Percentiles rank a stretch among this genome's conserved stretches.
phyloP scores from a whole-genome alignment of 1,140 invertebrate species.

The Paramacrobiotus metropolitanus region DNA sequence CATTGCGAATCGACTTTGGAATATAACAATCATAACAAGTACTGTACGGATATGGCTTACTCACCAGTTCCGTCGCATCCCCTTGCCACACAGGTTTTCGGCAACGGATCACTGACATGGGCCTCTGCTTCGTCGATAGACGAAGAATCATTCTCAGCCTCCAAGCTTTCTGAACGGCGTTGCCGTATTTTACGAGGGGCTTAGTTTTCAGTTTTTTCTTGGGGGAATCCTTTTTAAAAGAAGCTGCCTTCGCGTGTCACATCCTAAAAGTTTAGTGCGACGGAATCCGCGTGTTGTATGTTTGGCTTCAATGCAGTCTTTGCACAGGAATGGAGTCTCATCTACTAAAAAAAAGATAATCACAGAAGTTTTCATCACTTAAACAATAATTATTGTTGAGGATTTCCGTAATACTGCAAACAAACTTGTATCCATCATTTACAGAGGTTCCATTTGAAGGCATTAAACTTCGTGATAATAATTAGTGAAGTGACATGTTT shows the following conservation, averaged over 20 bases:
- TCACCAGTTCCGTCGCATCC: background rate
- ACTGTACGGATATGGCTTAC: background rate
- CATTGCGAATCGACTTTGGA: no score
- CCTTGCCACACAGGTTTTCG: background rate
- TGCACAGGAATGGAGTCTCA: slow-evolving; percentile 3
- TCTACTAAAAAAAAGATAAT: background rate
- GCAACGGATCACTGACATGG: background rate
- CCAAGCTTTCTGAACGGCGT: background rate
- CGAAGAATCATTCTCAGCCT: background rate
- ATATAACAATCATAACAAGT: no score
- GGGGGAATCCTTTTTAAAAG: background rate
- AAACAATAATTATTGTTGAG: no score
- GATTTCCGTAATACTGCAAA: no score
- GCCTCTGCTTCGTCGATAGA: background rate
- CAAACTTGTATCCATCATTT: no score
- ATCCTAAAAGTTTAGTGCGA: background rate
- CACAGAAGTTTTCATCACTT: background rate
- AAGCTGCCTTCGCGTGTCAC: background rate
- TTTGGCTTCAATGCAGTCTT: background rate
- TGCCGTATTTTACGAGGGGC: background rate
- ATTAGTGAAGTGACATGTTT: no score
- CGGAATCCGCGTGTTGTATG: background rate
- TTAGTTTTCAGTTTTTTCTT: background rate
- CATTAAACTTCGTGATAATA: no score
- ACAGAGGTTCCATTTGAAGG: no score